Evolutionary conservation across 2,888 invertebrate species (phyloP).

Genomic region (Hyalella azteca): DNA sequence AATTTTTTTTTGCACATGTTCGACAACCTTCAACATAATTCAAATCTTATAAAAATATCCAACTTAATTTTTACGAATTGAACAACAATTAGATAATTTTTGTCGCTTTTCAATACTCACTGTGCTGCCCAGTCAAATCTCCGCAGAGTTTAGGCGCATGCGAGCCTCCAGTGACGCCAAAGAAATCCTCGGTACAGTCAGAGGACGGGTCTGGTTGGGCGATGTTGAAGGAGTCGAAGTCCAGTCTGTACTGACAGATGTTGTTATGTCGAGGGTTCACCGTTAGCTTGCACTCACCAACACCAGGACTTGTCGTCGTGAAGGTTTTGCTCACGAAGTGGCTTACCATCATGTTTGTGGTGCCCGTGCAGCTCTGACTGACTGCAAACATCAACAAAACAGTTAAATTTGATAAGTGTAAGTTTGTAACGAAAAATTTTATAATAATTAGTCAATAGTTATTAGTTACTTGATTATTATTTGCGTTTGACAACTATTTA

Average conservation of each 20-base stretch:
- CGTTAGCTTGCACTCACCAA: slow-evolving; percentile 33
- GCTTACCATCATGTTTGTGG: slow-evolving; percentile 31
- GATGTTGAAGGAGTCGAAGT: slow-evolving; percentile 36
- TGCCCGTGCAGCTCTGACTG: slow-evolving; percentile 6
- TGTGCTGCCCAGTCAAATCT: slow-evolving; percentile 32
- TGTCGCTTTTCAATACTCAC: too few species aligned
- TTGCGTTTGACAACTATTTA: too few species aligned
- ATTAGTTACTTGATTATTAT: too few species aligned
- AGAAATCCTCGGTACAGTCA: slow-evolving; percentile 23
- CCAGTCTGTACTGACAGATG: slow-evolving; percentile 38
- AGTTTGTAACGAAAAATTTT: too few species aligned
- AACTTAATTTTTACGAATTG: too few species aligned
- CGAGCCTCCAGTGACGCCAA: slow-evolving; percentile 32
- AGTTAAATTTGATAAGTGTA: too few species aligned
- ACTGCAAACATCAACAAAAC: neutral
- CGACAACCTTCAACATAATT: too few species aligned
- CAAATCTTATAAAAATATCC: too few species aligned
- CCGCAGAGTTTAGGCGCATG: slow-evolving; percentile 29
- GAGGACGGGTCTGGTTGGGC: slow-evolving; percentile 20
- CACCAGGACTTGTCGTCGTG: slow-evolving; percentile 1
- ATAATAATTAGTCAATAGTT: too few species aligned
- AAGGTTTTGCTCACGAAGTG: slow-evolving; percentile 11
- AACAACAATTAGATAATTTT: too few species aligned
- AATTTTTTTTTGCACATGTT: too few species aligned
- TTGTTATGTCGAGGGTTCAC: slow-evolving; percentile 38